Base-by-base conservation (phyloP, 2,113 vertebrate species). In the Scartelaos histophorus region DNA sequence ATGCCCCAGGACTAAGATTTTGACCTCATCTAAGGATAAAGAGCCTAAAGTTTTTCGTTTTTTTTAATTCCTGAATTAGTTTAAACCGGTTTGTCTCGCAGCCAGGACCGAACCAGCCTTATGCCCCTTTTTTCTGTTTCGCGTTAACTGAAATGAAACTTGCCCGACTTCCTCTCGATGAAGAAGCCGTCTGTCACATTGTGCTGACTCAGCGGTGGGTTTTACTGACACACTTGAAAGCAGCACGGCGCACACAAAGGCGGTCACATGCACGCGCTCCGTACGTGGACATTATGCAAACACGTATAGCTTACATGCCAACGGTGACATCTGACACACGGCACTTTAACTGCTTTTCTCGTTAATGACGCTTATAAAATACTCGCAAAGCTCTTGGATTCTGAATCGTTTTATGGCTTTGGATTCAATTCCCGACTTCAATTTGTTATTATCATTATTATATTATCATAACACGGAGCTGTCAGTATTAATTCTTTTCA, bases 121-220 rank as follows among this genome's bases (percentile, higher is more conserved):
- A 21, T 49, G 51, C 17, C 1, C 21, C 69, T n/a, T n/a, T n/a
- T 73, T 80, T 67, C 25, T 13, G 53, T 69, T 66, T 29, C 24
- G 29, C 34, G 53, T 15, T 24, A 70, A 69, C 83, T 86, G 88
- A 89, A 86, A 75, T 86, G 88, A 89, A 86, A 91, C 79, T n/a
- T 76, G n/a, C 22, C 66, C 64, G 1, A 84, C 87, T 92, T 92
- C 87, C 89, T 88, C 88, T 73, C 78, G 65, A 80, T 65, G 75
- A 76, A 71, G 74, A 73, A 73, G 78, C 83, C 86, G 83, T 85
- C 83, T 64, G 29, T 68, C 71, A 58, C 24, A 74, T 56, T 75
- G 35, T 72, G 85, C 85, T 85, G 54, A 58, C 51, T 86, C 76
- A 79, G 83, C 83, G 25, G 35, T 7, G 35, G 9, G 35, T 7